Evolutionary conservation across 2,797 vertebrate genomes (phyloP).

Genomic region (Coregonus suidteri): DNA sequence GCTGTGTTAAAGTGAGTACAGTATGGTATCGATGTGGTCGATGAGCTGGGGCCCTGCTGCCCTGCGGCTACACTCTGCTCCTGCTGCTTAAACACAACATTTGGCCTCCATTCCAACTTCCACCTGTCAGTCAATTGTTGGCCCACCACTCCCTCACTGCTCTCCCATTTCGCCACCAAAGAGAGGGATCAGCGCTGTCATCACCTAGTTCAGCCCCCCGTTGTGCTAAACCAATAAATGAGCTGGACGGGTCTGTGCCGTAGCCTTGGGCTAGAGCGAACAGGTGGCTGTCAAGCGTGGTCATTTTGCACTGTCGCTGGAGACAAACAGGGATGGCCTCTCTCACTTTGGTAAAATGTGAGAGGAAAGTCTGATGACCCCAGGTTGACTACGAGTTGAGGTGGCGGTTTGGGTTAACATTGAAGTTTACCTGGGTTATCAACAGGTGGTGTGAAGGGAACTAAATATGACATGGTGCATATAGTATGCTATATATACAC

Average conservation of each 20-base stretch:
- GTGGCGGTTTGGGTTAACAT: neutral
- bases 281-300: conserved; percentile 48
- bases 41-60: conserved; percentile 56
- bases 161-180: conserved; percentile 1
- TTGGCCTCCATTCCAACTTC: conserved; percentile 66
- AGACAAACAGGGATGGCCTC: conserved; percentile 36
- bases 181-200: conserved; percentile 55
- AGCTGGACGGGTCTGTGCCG: conserved; percentile 57
- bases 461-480: neutral
- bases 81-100: conserved; percentile 62
- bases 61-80: conserved; percentile 64
- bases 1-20: conserved; percentile 30
- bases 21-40: conserved; percentile 54
- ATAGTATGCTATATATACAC: too few species aligned
- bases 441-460: neutral
- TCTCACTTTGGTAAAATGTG: conserved; percentile 4
- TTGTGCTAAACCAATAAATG: conserved; percentile 69
- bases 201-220: conserved; percentile 58
- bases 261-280: conserved; percentile 58
- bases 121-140: conserved; percentile 67
- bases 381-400: too few species aligned
- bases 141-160: conserved; percentile 48
- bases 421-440: neutral
- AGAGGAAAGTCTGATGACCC: neutral
- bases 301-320: conserved; percentile 23